Base-by-base conservation (phyloP, 2,797 vertebrate species). In the Austrolebias charrua region DNA sequence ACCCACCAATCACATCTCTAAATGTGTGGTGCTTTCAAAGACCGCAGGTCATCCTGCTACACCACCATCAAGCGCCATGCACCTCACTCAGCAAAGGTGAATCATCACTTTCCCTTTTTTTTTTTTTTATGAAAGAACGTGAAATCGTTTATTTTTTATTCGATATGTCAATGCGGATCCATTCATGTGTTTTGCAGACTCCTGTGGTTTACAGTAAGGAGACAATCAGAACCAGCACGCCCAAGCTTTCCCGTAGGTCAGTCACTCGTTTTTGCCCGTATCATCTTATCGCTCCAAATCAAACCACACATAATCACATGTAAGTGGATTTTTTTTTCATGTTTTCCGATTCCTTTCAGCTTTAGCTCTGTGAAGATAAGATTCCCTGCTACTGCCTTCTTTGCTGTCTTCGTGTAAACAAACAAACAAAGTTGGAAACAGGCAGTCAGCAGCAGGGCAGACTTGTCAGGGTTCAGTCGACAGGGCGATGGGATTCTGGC, bases 401-500 rank as follows among this genome's bases (percentile, higher is more conserved):
- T 81, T 83, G 68, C 70, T 82, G 85, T 89, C 59, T 81, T 60
- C 63, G 69, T 75, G 82, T 69, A 83, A 86, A 84, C 82, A 88
- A 89, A 90, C 84, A 90, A 89, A 90, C 83, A 86, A 80, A 82
- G 82, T 73, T 79, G 76, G 76, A 82, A 87, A 86, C 82, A 84
- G 77, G 74, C 83, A 67, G 80, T 78, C 65, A 80, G 64, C 19
- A 76, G 80, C 78, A 68, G 87, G 86, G 76, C 71, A 54, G 80
- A 76, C 81, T 82, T 80, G 79, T 76, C 78, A 83, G 71, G 81
- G 85, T 86, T 88, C 85, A 86, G 88, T 87, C 66, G 29, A 75
- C 75, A 10, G 78, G 84, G 82, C 83, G 84, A 89, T 80, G 54
- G 82, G 84, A 83, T 76, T 73, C 73, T 6, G 63, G 71, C 64